Conservation (phyloP, 2,797 vertebrate species). For the Salmo trutta region DNA sequence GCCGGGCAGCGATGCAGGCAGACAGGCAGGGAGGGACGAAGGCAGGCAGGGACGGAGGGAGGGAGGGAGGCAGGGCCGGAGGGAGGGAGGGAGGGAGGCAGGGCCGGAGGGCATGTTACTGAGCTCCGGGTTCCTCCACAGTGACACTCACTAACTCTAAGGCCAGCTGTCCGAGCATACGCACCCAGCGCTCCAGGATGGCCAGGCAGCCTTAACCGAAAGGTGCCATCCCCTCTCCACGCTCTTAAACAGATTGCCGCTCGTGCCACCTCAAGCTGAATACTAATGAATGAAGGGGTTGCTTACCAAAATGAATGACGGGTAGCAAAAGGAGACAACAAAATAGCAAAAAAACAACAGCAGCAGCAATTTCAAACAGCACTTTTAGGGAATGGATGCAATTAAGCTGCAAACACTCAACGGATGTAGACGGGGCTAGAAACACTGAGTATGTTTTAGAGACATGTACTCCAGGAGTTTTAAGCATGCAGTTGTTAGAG, state of each 20-base stretch:
- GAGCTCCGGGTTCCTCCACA: slow-evolving; percentile 53
- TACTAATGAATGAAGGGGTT: slow-evolving; percentile 47
- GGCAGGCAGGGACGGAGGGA: background rate
- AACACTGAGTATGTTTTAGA: background rate
- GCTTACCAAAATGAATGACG: slow-evolving; percentile 17
- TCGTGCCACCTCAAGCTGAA: slow-evolving; percentile 51
- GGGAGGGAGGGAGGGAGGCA: slow-evolving; percentile 27
- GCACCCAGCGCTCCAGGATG: slow-evolving; percentile 49
- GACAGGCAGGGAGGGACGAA: background rate
- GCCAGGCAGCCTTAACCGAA: slow-evolving; percentile 58
- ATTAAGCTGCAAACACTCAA: background rate
- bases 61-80: slow-evolving; percentile 21
- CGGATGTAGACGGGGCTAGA: background rate
- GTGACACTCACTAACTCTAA: slow-evolving; percentile 68
- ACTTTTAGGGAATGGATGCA: slow-evolving; percentile 8
- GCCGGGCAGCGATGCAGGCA: background rate
- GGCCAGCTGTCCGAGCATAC: slow-evolving; percentile 65
- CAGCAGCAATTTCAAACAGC: slow-evolving; percentile 8
- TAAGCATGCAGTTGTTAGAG: too few relatives aligned
- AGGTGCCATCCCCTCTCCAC: slow-evolving; percentile 53
- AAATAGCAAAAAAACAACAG: background rate
- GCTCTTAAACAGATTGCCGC: slow-evolving; percentile 51
- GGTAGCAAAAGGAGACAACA: background rate
- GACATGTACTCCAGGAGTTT: background rate
- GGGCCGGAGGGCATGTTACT: slow-evolving; percentile 54